Evolutionary conservation across 2,113 vertebrate genomes (phyloP).

Genomic region (Ardeotis arabs): DNA sequence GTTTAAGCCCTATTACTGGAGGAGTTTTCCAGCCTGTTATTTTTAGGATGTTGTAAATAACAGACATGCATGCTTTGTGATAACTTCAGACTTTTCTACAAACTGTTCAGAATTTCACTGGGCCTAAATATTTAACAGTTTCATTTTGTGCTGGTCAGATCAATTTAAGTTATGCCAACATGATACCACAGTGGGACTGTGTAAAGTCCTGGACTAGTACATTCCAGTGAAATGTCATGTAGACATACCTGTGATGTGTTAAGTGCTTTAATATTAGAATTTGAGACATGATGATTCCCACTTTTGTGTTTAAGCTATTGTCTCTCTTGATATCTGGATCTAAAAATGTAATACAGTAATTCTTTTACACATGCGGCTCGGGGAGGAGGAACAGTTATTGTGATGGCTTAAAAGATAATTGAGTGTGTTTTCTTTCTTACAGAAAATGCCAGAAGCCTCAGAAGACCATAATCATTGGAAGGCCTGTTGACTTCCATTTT

Average conservation of each 20-base stretch:
- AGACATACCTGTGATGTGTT: background rate
- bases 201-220: background rate
- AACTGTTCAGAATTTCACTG: background rate
- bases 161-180: background rate
- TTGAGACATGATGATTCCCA: background rate
- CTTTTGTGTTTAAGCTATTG: background rate
- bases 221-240: background rate
- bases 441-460: slow-evolving; percentile 86
- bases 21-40: background rate
- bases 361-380: background rate
- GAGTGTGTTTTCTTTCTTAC: slow-evolving; percentile 2
- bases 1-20: background rate
- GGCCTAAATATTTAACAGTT: background rate
- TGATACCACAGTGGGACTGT: background rate
- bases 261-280: background rate
- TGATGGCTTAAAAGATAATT: background rate
- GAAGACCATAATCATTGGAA: slow-evolving; percentile 84
- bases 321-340: background rate
- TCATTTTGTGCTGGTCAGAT: background rate
- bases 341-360: background rate
- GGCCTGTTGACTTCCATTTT: slow-evolving; percentile 82
- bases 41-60: background rate
- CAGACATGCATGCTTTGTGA: background rate
- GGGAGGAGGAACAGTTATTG: background rate
- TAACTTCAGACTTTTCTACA: background rate